phyloP scores from a whole-genome alignment of 2,113 vertebrate genomes.

The Indicator maculatus region DNA sequence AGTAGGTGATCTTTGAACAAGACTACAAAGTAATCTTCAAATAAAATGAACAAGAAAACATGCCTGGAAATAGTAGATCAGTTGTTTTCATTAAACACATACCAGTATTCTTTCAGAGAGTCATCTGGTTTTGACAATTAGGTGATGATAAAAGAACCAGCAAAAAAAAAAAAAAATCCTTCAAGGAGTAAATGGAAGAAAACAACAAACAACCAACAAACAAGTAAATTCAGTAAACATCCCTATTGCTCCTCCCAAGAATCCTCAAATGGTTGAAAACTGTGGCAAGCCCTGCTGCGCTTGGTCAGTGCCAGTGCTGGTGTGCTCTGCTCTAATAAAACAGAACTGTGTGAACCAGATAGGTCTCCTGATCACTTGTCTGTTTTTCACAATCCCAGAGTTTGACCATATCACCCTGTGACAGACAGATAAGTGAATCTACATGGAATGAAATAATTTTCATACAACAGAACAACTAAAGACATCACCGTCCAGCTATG shows the following conservation, averaged over 20 bases:
- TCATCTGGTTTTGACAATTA: conserved; percentile 20
- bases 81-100: conserved; percentile 28
- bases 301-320: background rate
- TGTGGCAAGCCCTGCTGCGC: background rate
- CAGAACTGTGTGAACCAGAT: background rate
- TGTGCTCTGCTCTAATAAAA: background rate
- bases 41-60: background rate
- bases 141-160: conserved; percentile 6
- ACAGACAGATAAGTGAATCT: background rate
- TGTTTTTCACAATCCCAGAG: background rate
- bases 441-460: background rate
- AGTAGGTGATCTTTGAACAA: conserved; percentile 43
- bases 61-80: conserved; percentile 17
- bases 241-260: background rate
- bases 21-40: conserved; percentile 60
- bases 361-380: background rate
- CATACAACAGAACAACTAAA: conserved; percentile 18
- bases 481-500: background rate
- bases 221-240: background rate
- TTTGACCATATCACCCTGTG: background rate
- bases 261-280: background rate
- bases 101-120: background rate
- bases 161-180: background rate
- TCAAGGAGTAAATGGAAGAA: background rate
- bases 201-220: background rate